Conservation (phyloP, 2,113 vertebrate genomes). For the Pica pica region DNA sequence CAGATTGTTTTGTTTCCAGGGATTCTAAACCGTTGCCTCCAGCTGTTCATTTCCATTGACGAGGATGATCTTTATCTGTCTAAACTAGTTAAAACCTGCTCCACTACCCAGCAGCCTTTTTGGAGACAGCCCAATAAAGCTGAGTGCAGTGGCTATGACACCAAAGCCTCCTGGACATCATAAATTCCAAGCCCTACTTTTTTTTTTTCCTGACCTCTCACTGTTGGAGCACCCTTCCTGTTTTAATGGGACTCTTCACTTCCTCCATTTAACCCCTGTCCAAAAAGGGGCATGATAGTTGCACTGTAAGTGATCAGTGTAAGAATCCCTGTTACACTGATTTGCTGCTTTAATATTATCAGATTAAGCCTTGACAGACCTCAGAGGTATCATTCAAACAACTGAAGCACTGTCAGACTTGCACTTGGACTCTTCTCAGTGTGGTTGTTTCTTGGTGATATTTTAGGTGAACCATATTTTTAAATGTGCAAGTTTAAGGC, state of each 20-base stretch:
- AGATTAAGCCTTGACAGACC: not conserved
- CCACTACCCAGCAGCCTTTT: slow-evolving; percentile 43
- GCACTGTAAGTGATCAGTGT: not conserved
- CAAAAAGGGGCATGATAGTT: not conserved
- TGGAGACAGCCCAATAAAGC: slow-evolving; percentile 50
- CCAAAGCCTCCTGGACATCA: slow-evolving; percentile 52
- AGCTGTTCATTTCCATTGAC: slow-evolving; percentile 74
- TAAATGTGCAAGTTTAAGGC: not conserved
- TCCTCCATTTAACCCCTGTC: not conserved
- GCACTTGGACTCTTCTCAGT: not conserved
- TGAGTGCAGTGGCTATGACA: slow-evolving; percentile 13
- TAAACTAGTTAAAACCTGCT: slow-evolving; percentile 67
- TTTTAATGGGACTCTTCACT: slow-evolving; percentile 22
- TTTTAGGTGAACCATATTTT: not conserved
- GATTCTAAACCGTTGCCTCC: slow-evolving; percentile 60
- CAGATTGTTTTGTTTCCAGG: slow-evolving; percentile 54
- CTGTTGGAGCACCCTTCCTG: not conserved
- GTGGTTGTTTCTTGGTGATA: not conserved
- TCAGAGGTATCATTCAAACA: not conserved
- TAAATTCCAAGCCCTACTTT: slow-evolving; percentile 47
- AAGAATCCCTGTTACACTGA: not conserved
- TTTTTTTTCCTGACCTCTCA: slow-evolving; percentile 10
- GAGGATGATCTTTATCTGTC: slow-evolving; percentile 71
- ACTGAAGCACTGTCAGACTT: not conserved
- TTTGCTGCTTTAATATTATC: not conserved